Conservation (phyloP, 2,797 vertebrate genomes). For the Mormyrops boulengeri region DNA sequence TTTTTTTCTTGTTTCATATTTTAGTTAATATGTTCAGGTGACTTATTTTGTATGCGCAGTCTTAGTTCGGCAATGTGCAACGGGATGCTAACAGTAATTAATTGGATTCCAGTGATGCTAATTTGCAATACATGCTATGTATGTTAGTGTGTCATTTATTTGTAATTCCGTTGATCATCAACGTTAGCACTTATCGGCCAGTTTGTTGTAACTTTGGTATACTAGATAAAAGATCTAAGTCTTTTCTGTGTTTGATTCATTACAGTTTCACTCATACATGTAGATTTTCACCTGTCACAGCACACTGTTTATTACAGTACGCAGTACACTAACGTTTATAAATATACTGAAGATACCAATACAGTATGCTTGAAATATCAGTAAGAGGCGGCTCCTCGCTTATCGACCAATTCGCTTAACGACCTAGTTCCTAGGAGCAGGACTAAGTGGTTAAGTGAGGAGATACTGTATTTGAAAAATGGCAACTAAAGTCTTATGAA, state of each 20-base stretch:
- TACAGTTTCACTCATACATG: not conserved
- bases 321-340: not conserved
- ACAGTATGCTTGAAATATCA: not conserved
- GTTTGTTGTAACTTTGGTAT: not conserved
- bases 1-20: not conserved
- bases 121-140: not conserved
- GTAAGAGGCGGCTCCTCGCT: not conserved
- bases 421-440: not conserved
- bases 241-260: not conserved
- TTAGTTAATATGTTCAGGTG: not conserved
- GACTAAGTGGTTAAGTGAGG: not conserved
- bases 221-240: not conserved
- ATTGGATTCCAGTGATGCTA: not conserved
- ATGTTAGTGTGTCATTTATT: not conserved
- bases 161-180: not conserved
- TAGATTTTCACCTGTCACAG: not conserved
- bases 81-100: not conserved
- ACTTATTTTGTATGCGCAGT: not conserved
- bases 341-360: not conserved
- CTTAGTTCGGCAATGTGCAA: not conserved
- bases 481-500: not conserved
- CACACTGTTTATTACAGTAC: not conserved
- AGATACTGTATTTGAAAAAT: not conserved
- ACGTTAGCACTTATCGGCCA: not conserved
- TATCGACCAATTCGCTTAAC: not conserved